Evolutionary conservation across 2,888 invertebrate genomes (phyloP).

Genomic region (Drosophila siamana): DNA sequence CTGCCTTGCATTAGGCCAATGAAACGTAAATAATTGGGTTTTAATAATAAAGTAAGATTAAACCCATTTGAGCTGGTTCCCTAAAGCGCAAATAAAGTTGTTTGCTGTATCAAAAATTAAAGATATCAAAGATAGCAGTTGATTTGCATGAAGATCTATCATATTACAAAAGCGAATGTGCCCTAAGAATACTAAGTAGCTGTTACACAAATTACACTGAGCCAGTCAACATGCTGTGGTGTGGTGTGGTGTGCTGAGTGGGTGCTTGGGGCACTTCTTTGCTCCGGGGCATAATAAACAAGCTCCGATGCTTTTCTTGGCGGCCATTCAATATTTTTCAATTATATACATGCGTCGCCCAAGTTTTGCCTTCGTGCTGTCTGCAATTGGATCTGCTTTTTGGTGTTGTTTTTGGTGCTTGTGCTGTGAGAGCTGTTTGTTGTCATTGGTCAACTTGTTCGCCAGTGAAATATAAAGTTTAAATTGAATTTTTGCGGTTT

Average conservation of each 20-base stretch:
- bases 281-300: conserved; percentile 60
- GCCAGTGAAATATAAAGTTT: conserved; percentile 75
- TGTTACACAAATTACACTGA: conserved; percentile 14
- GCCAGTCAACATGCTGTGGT: not conserved
- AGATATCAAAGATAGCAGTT: not conserved
- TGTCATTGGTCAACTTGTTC: conserved; percentile 48
- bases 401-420: conserved; percentile 9
- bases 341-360: conserved; percentile 64
- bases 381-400: conserved; percentile 11
- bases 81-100: not conserved
- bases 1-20: too few relatives aligned
- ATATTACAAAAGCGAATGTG: conserved; percentile 9
- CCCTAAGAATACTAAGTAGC: conserved; percentile 25
- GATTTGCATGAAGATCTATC: not conserved
- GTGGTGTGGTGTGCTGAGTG: not conserved
- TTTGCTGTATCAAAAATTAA: not conserved
- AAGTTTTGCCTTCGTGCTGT: not conserved
- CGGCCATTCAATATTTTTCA: conserved; percentile 73
- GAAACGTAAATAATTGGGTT: not conserved
- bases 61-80: not conserved
- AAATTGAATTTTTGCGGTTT: conserved; percentile 79
- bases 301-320: conserved; percentile 35
- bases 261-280: conserved; percentile 5
- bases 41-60: not conserved
- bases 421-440: too few relatives aligned